Percentiles rank a stretch among this genome's conserved stretches.
These are phyloP conservation scores for Lycocerus yunnanus DNA, from an alignment of 2,888 invertebrate genomes.

Conservation along the genomic window DNA sequence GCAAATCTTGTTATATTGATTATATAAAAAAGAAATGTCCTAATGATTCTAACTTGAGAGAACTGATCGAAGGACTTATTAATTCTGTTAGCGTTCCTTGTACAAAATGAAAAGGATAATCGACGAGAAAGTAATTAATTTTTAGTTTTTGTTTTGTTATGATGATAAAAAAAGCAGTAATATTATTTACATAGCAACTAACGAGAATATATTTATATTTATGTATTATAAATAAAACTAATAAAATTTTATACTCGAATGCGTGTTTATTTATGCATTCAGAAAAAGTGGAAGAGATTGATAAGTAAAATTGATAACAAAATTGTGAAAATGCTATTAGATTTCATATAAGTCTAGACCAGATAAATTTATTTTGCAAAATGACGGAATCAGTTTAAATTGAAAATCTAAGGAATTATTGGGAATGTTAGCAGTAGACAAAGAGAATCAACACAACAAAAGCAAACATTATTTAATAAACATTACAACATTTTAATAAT, in stretches of 20 bases:
- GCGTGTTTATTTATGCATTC: background rate
- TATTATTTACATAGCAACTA: background rate
- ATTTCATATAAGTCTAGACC: background rate
- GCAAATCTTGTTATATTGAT: background rate
- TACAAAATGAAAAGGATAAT: background rate
- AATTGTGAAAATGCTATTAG: background rate
- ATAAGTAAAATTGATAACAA: background rate
- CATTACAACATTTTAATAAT: too few species aligned
- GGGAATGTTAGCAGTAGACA: too few species aligned
- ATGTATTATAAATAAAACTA: background rate
- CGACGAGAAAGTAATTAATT: background rate
- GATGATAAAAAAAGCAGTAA: too few species aligned
- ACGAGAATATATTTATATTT: background rate
- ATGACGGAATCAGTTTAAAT: too few species aligned
- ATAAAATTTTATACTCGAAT: background rate
- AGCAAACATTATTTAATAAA: too few species aligned
- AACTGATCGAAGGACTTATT: background rate
- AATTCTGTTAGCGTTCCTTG: background rate
- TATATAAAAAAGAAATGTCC: background rate
- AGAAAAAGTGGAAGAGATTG: background rate
- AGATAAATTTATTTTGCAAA: too few species aligned
- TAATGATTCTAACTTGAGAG: background rate
- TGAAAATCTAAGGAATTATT: too few species aligned
- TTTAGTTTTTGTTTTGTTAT: background rate
- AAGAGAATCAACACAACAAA: too few species aligned